phyloP scores from a whole-genome alignment of 2,888 invertebrate genomes.

The Saturnia pavonia region DNA sequence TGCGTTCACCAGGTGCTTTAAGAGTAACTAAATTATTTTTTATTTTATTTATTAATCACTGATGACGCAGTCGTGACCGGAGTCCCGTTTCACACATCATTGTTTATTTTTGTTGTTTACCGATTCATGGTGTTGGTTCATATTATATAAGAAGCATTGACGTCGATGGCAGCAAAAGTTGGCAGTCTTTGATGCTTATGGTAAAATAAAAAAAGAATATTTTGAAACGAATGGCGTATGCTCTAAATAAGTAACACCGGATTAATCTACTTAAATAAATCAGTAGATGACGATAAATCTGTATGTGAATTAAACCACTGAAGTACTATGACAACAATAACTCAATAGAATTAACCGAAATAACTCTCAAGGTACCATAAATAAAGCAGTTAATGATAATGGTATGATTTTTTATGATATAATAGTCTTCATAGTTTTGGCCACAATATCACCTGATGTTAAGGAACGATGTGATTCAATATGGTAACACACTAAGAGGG shows the following conservation, averaged over 20 bases:
- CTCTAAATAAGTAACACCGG: background rate
- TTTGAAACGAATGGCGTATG: background rate
- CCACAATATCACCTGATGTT: too few species aligned
- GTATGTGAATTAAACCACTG: background rate
- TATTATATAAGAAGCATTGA: background rate
- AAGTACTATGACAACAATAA: too few species aligned
- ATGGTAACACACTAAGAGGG: too few species aligned
- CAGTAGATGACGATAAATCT: background rate
- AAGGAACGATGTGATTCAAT: too few species aligned
- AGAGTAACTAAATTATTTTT: conserved; percentile 27
- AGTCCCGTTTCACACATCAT: conserved; percentile 41
- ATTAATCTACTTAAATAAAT: background rate
- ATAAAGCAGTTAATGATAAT: too few species aligned
- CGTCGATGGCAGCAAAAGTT: conserved; percentile 8
- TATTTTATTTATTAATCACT: conserved; percentile 44
- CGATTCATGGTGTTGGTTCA: conserved; percentile 43
- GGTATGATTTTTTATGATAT: too few species aligned
- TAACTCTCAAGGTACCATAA: too few species aligned
- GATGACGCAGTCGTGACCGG: conserved; percentile 29
- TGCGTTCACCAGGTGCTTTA: background rate
- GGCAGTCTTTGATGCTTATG: conserved; percentile 7
- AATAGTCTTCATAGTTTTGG: too few species aligned
- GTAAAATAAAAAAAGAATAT: background rate
- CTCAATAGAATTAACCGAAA: too few species aligned
- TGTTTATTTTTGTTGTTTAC: conserved; percentile 49